Evolutionary conservation across 2,797 vertebrate genomes (phyloP).

Genomic region (Falco biarmicus): DNA sequence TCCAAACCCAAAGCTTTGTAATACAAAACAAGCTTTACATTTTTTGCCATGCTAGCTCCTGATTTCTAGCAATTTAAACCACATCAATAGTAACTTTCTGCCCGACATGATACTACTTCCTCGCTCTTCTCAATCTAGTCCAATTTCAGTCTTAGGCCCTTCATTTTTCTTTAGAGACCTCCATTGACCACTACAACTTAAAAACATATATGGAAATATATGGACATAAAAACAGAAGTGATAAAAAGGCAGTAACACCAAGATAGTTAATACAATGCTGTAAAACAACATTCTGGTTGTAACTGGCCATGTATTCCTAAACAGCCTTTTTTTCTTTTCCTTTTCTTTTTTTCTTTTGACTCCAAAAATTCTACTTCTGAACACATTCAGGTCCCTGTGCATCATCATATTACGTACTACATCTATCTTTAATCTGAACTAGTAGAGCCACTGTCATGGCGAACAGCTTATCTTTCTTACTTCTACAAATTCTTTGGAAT

Average conservation of each 20-base stretch:
- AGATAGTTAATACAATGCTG: rapidly evolving
- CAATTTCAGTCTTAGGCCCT: background rate
- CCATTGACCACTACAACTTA: background rate
- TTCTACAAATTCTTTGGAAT: background rate
- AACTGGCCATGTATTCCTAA: background rate
- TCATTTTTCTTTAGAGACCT: background rate
- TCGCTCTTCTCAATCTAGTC: background rate
- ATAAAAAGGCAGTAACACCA: background rate
- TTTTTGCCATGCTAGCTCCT: background rate
- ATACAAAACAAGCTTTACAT: background rate
- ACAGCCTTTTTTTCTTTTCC: too few species aligned
- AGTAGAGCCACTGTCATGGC: background rate
- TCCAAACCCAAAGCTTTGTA: background rate
- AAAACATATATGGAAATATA: background rate
- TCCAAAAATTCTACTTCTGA: background rate
- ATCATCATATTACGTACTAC: background rate
- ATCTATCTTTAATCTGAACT: background rate
- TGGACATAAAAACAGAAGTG: background rate
- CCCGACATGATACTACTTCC: background rate
- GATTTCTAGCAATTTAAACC: background rate
- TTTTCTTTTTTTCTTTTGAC: too few species aligned
- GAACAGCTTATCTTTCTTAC: background rate
- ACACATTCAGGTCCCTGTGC: rapidly evolving
- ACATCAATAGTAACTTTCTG: background rate
- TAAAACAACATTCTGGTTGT: background rate